phyloP scores from a whole-genome alignment of 2,888 invertebrate genomes.

The Brachyptera putata region DNA sequence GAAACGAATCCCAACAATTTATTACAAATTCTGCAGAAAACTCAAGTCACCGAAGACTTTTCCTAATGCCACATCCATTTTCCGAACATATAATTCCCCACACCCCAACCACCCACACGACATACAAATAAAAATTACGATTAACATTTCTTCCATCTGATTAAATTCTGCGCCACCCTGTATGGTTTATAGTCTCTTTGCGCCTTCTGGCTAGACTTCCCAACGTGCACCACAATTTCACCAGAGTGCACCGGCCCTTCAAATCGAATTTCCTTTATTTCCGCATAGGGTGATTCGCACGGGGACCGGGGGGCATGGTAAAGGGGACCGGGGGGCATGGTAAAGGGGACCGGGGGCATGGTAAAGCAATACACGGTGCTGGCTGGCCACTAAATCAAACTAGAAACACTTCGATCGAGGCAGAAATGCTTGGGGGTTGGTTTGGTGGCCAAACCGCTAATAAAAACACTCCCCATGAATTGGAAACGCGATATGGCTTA shows the following conservation, averaged over 20 bases:
- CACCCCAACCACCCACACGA: too few relatives aligned
- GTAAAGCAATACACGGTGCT: background rate
- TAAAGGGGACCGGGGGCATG: background rate
- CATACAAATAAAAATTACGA: too few relatives aligned
- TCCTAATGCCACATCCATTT: too few relatives aligned
- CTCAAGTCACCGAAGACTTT: too few relatives aligned
- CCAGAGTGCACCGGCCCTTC: background rate
- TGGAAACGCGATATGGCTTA: conserved; percentile 3
- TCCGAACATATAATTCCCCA: too few relatives aligned
- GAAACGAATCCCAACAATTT: too few relatives aligned
- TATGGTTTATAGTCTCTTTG: background rate
- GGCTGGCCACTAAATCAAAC: conserved; percentile 3
- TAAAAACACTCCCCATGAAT: conserved; percentile 17
- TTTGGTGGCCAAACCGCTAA: conserved; percentile 9
- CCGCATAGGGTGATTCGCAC: background rate
- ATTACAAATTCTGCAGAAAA: too few relatives aligned
- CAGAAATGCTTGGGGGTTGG: background rate
- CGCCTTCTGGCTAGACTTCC: background rate
- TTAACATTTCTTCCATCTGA: too few relatives aligned
- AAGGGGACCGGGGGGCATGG: background rate
- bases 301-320: background rate
- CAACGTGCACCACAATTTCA: conserved; percentile 12
- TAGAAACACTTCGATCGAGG: background rate
- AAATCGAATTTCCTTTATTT: conserved; percentile 22
- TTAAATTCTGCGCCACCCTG: background rate